Base-by-base conservation (phyloP, 2,888 invertebrate genomes). In the Hirtodrosophila duncani region DNA sequence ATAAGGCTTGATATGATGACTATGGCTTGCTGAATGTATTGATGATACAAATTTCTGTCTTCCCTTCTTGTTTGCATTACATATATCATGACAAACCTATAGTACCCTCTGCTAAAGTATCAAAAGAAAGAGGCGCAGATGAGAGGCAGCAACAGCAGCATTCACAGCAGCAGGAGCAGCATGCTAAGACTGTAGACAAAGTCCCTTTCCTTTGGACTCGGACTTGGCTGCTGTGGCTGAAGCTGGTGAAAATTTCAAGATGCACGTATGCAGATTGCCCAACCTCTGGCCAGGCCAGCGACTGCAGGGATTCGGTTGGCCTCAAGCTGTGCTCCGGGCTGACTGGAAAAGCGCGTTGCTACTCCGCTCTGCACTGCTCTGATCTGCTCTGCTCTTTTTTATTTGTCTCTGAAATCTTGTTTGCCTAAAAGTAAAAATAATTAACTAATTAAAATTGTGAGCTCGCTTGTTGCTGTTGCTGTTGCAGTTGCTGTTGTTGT, bases 381-480 rank as follows among this genome's bases (percentile, higher is more conserved):
- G n/a, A n/a, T n/a, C 39, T 18, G 24, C 16, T 36, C 27, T 27
- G 43, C 51, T 30, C n/a, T 39, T 45, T 60, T 67, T 62, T 64
- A 61, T 79, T 77, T 77, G 75, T 77, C 80, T 67, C 63, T 79
- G 63, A 63, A 79, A 77, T 77, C 80, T 80, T 80, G 80, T 77
- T 72, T 67, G 77, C 70, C 66, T 80, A 70, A 80, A 81, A 78
- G 81, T 78, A 81, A 78, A 78, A 80, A 80, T 80, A 80, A 81
- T 80, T 80, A 80, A 80, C 82, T 80, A 80, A 80, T 80, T 80
- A 81, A 80, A 81, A 81, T 78, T 80, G 80, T 79, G 77, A 69
- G 59, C 72, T 62, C 62, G 71, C 72, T 63, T 59, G 60, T 52
- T 46, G 11, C 14, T 44, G 52, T 45, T 64, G 56, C 46, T 29